These are phyloP conservation scores for Scaptomyza caliginosa DNA, from an alignment of 2,888 invertebrate genomes.

Conservation along the genomic window DNA sequence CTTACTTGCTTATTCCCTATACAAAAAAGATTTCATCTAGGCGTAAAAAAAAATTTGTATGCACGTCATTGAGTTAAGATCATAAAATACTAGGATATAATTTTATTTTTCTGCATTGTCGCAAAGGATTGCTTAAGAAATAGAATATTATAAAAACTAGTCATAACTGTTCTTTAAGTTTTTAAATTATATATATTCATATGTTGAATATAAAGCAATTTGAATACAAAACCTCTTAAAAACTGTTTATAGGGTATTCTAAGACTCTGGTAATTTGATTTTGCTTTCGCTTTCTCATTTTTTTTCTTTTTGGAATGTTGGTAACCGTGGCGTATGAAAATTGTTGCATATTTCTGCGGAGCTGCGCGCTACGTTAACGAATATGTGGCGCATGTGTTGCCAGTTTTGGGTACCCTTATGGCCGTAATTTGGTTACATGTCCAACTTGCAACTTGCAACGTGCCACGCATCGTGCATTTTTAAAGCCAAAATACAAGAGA, in stretches of 20 bases:
- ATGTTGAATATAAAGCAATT: too few species aligned
- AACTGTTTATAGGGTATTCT: neutral
- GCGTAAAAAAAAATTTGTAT: conserved; percentile 3
- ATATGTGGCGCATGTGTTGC: conserved; percentile 65
- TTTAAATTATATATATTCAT: too few species aligned
- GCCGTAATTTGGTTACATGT: conserved; percentile 67
- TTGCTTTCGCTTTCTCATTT: conserved; percentile 3
- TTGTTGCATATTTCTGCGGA: conserved; percentile 72
- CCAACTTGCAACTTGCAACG: conserved; percentile 38
- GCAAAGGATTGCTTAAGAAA: too few species aligned
- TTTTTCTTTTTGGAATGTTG: neutral
- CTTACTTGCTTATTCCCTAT: conserved; percentile 24
- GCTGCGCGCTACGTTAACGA: conserved; percentile 23
- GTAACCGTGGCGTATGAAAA: conserved; percentile 41
- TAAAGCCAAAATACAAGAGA: conserved; percentile 18
- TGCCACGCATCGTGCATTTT: conserved; percentile 30
- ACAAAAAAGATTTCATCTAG: neutral
- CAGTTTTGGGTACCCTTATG: conserved; percentile 26
- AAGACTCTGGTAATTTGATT: conserved; percentile 4
- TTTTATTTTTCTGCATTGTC: neutral
- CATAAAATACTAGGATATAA: neutral
- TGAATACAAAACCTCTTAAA: too few species aligned
- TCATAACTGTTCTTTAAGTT: too few species aligned
- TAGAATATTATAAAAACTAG: too few species aligned
- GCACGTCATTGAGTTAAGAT: neutral